Evolutionary conservation across 1,140 invertebrate species (phyloP), one percentile per base, ranked within the genome.

Genomic region (Condylostylus longicornis): DNA sequence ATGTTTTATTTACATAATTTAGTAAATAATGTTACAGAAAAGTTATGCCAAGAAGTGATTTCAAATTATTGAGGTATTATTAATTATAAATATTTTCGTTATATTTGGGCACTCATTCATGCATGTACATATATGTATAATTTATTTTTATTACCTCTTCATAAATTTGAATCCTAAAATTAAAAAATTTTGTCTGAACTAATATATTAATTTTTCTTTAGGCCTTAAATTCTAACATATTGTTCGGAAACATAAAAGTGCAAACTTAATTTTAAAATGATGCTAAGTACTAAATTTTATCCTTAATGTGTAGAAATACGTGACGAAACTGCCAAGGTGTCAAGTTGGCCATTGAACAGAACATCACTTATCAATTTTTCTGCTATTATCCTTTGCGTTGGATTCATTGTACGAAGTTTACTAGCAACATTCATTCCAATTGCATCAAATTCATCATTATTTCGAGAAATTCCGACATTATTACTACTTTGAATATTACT

Each of bases 301-400:
- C 35, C 41, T 47, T 51, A 50, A 38, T 52, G 54, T 31, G 54
- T 40, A 17, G 57, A 41, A 15, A 46, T 39, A 2, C n/a, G n/a
- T 25, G 55, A 58, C 27, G 51, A 45, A 5, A 58, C 44, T 10
- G 44, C 55, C 35, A 58, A 49, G 41, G 51, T 55, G 35, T 62
- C 59, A 21, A 64, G 52, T 38, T 61, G 58, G 4, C 59, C 62
- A 42, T 64, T 58, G 37, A 63, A 64, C 7, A 64, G 48, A 2
- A 64, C 52, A 41, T 64, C 61, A 32, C 58, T 59, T 21, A 65
- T 62, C 6, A 65, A 42, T 41, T 61, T 62, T 37, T 63, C 56
- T 2, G 63, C 63, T 21, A 63, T 59, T 19, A 51, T 58, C 9
- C 59, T 48, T 42, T 65, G 63, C 10, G 60, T 56, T 20, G 51